Percentiles rank a stretch among this genome's conserved stretches.
phyloP scores from a whole-genome alignment of 2,113 vertebrate genomes.

The Puffinus mauretanicus region DNA sequence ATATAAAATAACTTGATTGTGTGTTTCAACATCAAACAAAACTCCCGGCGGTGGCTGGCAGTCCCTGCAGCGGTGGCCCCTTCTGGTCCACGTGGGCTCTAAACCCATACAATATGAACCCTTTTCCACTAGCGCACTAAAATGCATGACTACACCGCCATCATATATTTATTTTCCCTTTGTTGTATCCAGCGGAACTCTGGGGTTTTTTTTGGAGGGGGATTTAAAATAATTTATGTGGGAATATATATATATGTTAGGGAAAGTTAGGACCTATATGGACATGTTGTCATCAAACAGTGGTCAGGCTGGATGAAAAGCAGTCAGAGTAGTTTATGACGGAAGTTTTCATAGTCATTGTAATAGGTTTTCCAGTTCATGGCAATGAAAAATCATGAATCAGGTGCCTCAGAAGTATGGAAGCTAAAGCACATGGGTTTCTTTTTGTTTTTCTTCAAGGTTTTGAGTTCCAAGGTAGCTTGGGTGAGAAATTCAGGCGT shows the following conservation, averaged over 20 bases:
- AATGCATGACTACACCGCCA: neutral
- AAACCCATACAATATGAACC: neutral
- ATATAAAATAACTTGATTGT: neutral
- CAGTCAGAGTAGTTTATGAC: neutral
- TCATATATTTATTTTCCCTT: neutral
- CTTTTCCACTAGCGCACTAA: neutral
- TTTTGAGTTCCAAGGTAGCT: neutral
- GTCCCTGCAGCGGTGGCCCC: neutral
- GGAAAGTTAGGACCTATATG: neutral
- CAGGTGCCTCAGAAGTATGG: neutral
- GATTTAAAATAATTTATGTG: neutral
- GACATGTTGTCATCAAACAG: neutral
- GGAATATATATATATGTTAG: neutral
- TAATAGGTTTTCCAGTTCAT: neutral
- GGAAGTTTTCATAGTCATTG: neutral
- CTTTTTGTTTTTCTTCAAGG: neutral
- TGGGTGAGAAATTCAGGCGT: neutral
- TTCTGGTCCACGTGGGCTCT: neutral
- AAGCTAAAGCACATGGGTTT: neutral
- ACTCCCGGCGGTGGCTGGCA: fast-evolving
- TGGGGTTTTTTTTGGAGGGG: neutral
- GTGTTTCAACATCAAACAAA: constrained; percentile 4
- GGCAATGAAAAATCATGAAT: neutral
- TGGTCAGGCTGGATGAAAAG: neutral
- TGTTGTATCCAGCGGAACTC: neutral